Base-by-base conservation (phyloP, 2,113 vertebrate genomes). In the Barbus barbus region DNA sequence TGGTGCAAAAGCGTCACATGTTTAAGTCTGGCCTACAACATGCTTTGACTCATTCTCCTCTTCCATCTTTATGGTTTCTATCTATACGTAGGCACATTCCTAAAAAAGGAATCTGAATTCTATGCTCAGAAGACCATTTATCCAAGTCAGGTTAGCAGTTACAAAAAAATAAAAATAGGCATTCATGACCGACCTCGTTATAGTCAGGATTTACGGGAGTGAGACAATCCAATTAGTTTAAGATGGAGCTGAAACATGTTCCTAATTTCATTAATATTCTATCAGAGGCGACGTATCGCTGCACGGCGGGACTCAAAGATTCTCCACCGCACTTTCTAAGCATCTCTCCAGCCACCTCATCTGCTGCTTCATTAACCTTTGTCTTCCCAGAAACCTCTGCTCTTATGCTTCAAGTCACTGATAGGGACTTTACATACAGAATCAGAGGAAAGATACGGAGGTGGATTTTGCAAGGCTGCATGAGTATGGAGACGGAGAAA, bases 341-440 rank as follows among this genome's bases (percentile, higher is more conserved):
- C 67, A 83, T 86, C 86, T 80, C 78, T 83, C 75, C 84, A 87
- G 90, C 60, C 24, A 36, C 76, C 87, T 83, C 83, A 88, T 77
- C 69, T 78, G 71, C 86, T 41, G 83, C 90, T 90, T 93, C 89
- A 92, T 92, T 93, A 93, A 93, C 90, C 92, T 93, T 93, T 93
- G 92, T 90, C 91, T 88, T 89, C 87, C 90, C 89, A 84, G 90
- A 91, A 92, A 88, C 88, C 84, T 91, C 89, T 90, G 87, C 89
- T 88, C 89, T 80, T 53, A 86, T 87, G 90, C 90, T 91, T 85
- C 53, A 20, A 83, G 51, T 22, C 28, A 56, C 46, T 48, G 71
- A 87, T 79, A 83, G 51, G 74, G 41, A 83, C 83, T 88, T 79
- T 6, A 44, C 60, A 69, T 51, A 76, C 77, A 31, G 67, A 44